Conservation (phyloP, 2,888 invertebrate species). For the Schizotus pectinicornis region DNA sequence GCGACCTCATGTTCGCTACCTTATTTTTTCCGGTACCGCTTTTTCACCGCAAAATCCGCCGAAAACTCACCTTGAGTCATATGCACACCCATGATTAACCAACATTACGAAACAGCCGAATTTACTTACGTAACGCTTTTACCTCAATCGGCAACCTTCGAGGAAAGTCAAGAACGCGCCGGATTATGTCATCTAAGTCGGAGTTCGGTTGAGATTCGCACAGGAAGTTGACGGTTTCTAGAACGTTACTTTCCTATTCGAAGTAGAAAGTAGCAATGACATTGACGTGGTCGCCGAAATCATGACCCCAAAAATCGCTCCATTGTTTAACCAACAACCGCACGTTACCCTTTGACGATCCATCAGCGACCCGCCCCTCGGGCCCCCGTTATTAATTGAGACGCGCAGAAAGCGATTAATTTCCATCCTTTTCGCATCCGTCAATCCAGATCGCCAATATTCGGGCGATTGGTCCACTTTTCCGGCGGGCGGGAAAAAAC, state of each 20-base stretch:
- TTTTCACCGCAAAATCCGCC: conserved; percentile 42
- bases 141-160: conserved; percentile 26
- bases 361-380: conserved; percentile 10
- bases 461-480: too few relatives aligned
- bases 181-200: conserved; percentile 36
- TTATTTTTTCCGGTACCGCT: conserved; percentile 41
- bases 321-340: conserved; percentile 4
- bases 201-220: not conserved
- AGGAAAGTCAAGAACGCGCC: conserved; percentile 32
- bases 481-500: too few relatives aligned
- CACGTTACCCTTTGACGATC: conserved; percentile 4
- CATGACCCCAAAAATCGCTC: conserved; percentile 11
- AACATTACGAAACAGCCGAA: conserved; percentile 23
- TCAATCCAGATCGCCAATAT: too few relatives aligned
- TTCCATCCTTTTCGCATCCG: too few relatives aligned
- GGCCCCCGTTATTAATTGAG: conserved; percentile 13
- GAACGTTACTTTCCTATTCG: conserved; percentile 16
- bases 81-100: conserved; percentile 23
- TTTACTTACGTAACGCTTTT: conserved; percentile 19
- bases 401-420: too few relatives aligned
- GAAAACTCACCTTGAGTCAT: conserved; percentile 39
- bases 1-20: conserved; percentile 41
- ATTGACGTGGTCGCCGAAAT: conserved; percentile 12
- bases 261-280: conserved; percentile 19
- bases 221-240: not conserved